Base-by-base conservation (phyloP, 1,140 invertebrate genomes). In the Drosophila subobscura region DNA sequence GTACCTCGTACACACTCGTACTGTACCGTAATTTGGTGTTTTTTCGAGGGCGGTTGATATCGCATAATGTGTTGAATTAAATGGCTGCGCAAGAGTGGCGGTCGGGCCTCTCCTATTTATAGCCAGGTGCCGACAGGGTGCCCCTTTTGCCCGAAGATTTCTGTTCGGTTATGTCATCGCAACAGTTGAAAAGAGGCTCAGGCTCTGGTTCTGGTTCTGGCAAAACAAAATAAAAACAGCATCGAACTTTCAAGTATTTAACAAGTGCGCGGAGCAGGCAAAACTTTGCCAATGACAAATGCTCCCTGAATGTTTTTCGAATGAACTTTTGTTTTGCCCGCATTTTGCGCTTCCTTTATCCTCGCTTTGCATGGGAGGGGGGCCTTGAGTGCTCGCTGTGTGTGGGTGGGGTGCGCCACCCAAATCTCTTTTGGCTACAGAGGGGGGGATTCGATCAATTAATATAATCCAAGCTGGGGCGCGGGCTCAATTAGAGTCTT, bases 11-110 rank as follows among this genome's bases (percentile, higher is more conserved):
- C 22, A 33, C 33, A 29, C 22, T 16, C 33, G n/a, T 51, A 52
- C 33, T 37, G 57, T 27, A 14, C 27, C 22, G 65, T 57, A 70
- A 70, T 70, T 70, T 64, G 29, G 61, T 10, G 33, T 4, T 10
- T 57, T 70, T 49, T 41, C 27, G 22, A 29, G 52, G 14, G 33
- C 33, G 14, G 22, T 29, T 68, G 65, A 68, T 68, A 67, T 68
- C 63, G 65, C 63, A 49, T 68, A 68, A 68, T 67, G 65, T 68
- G 65, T 68, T 68, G 56, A 68, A 55, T 68, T 68, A 68, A 68
- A 68, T 68, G 65, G 65, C 42, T 23, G 60, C 23, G 41, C 41
- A 40, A 61, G 49, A 23, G 27, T 37, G 20, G 8, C 14, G 5
- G 10, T 6, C 3, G 5, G 49, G 50, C 14, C 16, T 52, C 50